A percentile compares a stretch with the other conserved stretches of the same genome.
Conservation (phyloP, 2,113 vertebrate genomes). For the Glaucomys volans region DNA sequence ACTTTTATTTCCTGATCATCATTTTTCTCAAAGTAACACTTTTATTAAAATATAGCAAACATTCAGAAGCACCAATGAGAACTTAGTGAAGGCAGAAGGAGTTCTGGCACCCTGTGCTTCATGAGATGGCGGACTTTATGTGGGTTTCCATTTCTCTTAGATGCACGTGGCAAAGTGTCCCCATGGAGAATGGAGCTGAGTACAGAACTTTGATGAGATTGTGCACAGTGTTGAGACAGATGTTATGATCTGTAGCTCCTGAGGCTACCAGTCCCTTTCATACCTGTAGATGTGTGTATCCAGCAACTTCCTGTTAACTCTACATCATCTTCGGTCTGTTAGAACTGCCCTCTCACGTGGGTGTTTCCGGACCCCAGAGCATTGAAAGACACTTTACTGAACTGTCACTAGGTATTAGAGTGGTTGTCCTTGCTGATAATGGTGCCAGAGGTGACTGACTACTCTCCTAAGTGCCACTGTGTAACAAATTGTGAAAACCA, state of each 20-base stretch:
- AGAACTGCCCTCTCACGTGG: background rate
- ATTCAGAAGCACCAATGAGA: background rate
- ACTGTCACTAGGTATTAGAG: too few relatives aligned
- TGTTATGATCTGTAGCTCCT: background rate
- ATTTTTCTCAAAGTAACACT: background rate
- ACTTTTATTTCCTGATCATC: background rate
- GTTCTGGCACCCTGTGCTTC: background rate
- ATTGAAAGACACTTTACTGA: background rate
- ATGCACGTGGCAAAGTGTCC: background rate
- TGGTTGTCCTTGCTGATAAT: background rate
- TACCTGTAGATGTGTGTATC: rapidly evolving
- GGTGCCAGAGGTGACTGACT: too few relatives aligned
- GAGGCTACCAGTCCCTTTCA: background rate
- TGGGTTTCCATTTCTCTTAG: background rate
- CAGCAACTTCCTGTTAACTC: background rate
- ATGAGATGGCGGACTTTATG: background rate
- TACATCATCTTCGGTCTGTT: background rate
- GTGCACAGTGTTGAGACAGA: too few relatives aligned
- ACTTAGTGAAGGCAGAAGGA: background rate
- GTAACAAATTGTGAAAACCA: background rate
- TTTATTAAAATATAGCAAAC: background rate
- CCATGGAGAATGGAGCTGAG: background rate
- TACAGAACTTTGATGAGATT: background rate
- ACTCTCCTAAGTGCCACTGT: too few relatives aligned
- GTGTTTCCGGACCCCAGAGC: background rate